Percentiles rank a stretch among this genome's conserved stretches.
These are phyloP conservation scores for Notocelia uddmanniana DNA, from an alignment of 2,888 invertebrate genomes.

Conservation along the genomic window DNA sequence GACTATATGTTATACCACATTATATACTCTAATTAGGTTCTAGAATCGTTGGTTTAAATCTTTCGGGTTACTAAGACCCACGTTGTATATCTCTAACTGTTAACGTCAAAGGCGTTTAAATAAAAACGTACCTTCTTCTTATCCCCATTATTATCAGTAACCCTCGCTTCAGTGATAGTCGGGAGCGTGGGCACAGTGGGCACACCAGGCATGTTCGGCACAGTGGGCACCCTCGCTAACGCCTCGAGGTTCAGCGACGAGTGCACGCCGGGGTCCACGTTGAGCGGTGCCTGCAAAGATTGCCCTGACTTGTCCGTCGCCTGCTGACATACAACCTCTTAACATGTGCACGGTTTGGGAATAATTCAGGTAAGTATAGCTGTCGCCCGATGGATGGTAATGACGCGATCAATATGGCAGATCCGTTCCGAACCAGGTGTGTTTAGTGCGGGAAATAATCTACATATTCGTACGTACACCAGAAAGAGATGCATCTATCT, in stretches of 20 bases:
- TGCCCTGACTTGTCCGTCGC: conserved; percentile 46
- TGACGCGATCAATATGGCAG: conserved; percentile 9
- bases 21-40: no score
- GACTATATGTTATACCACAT: no score
- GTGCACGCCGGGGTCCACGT: conserved; percentile 97
- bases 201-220: conserved; percentile 91
- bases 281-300: conserved; percentile 87
- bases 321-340: conserved; percentile 42
- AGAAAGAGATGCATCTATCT: no score
- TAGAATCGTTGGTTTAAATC: no score
- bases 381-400: conserved; percentile 21
- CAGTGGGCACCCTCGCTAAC: conserved; percentile 82
- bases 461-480: no score
- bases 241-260: conserved; percentile 95
- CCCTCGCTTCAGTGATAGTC: conserved; percentile 94
- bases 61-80: no score
- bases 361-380: conserved; percentile 15
- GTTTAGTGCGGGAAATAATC: not conserved
- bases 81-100: no score
- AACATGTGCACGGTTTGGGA: conserved; percentile 4
- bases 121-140: conserved; percentile 70
- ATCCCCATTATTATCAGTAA: conserved; percentile 85
- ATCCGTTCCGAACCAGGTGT: conserved; percentile 1
- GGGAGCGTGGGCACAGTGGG: conserved; percentile 95
- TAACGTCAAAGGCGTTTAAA: no score